phyloP scores from a whole-genome alignment of 1,140 invertebrate genomes.

The Nasonia longicornis region DNA sequence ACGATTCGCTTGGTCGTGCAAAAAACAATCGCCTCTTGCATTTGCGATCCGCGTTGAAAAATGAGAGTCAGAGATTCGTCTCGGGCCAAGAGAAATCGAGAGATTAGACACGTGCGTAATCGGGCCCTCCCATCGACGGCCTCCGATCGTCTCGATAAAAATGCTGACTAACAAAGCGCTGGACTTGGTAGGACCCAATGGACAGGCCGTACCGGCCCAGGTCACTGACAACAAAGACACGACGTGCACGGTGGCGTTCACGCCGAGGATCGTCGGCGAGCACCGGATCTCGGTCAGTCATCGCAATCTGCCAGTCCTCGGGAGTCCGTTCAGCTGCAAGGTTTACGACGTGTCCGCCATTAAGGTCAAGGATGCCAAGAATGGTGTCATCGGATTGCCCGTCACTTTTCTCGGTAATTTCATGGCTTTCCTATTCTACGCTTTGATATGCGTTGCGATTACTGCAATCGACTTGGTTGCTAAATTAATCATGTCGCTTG shows the following conservation, averaged over 20 bases:
- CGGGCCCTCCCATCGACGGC: background rate
- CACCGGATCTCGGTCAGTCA: constrained; percentile 89
- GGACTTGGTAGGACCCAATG: constrained; percentile 82
- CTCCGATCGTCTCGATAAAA: background rate
- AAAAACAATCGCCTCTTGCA: constrained; percentile 7
- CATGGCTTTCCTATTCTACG: background rate
- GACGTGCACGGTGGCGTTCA: constrained; percentile 88
- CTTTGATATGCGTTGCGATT: too few relatives aligned
- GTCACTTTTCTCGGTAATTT: constrained; percentile 91
- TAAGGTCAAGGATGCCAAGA: constrained; percentile 90
- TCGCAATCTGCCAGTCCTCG: constrained; percentile 81
- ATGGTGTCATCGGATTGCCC: constrained; percentile 91
- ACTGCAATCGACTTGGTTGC: too few relatives aligned
- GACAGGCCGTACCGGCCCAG: constrained; percentile 87
- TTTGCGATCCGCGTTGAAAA: constrained; percentile 22
- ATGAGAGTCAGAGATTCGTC: background rate
- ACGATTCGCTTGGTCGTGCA: constrained; percentile 26
- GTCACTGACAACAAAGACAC: constrained; percentile 83
- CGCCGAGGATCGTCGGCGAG: constrained; percentile 88
- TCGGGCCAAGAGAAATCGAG: background rate
- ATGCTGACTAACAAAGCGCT: constrained; percentile 61
- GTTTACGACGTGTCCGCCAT: constrained; percentile 96
- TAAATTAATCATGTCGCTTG: too few relatives aligned
- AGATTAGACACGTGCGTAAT: constrained; percentile 9
- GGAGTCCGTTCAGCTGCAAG: constrained; percentile 93